phyloP scores from a whole-genome alignment of 2,113 vertebrate species.

The Raja brachyura region DNA sequence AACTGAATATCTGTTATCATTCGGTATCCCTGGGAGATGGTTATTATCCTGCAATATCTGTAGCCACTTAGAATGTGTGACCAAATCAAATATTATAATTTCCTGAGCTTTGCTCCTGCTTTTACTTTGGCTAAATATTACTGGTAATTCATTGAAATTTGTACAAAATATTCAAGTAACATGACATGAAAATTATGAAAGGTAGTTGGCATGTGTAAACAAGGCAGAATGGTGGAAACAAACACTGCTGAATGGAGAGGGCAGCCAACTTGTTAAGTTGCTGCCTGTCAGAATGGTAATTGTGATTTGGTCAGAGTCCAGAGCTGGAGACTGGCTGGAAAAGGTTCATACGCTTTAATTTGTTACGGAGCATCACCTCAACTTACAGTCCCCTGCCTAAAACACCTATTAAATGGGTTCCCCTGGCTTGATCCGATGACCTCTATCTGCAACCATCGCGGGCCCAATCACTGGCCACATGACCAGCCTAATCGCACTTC shows the following conservation, averaged over 20 bases:
- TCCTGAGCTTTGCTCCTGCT: not conserved
- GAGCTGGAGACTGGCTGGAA: not conserved
- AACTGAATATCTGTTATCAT: not conserved
- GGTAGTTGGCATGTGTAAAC: conserved; percentile 2
- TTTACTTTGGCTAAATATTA: not conserved
- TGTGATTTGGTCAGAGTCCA: not conserved
- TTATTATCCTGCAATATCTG: not conserved
- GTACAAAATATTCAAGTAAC: not conserved
- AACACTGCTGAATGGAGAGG: not conserved
- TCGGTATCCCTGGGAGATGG: not conserved
- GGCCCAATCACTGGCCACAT: not conserved
- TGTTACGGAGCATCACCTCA: not conserved
- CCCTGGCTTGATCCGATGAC: not conserved
- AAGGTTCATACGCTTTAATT: not conserved
- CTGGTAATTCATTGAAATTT: not conserved
- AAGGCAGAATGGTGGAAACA: not conserved
- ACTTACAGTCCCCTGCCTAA: not conserved
- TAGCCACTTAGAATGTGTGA: not conserved
- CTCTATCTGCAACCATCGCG: not conserved
- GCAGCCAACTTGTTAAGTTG: not conserved
- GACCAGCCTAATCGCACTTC: not conserved
- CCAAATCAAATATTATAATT: not conserved
- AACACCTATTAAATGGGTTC: not conserved
- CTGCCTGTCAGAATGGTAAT: conserved; percentile 6
- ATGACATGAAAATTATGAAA: not conserved